A percentile compares a stretch with the other conserved stretches of the same genome.
Conservation (phyloP, 2,888 invertebrate genomes). For the Sepiola atlantica region DNA sequence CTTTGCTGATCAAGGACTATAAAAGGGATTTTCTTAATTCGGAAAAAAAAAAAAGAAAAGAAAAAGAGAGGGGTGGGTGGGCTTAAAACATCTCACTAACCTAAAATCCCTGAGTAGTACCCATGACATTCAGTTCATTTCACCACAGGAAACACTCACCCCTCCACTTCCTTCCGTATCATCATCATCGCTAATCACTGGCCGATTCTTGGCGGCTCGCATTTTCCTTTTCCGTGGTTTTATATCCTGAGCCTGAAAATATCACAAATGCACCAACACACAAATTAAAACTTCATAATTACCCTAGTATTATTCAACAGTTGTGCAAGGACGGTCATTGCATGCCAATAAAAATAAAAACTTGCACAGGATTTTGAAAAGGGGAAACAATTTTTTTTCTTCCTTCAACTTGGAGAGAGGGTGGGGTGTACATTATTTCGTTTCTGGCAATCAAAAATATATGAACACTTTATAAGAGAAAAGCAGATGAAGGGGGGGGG, state of each 20-base stretch:
- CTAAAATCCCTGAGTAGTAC: slow-evolving; percentile 23
- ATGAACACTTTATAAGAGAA: no score
- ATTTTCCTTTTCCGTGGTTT: slow-evolving; percentile 42
- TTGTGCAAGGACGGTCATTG: no score
- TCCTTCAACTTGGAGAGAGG: no score
- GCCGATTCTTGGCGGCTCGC: slow-evolving; percentile 57
- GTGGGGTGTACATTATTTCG: no score
- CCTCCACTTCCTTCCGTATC: slow-evolving; percentile 58
- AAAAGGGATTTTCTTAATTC: no score
- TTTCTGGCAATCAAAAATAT: neutral
- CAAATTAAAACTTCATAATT: neutral
- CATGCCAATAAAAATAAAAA: no score
- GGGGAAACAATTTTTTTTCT: neutral
- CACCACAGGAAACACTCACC: slow-evolving; percentile 50
- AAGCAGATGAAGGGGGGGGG: neutral
- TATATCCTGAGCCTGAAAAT: slow-evolving; percentile 40
- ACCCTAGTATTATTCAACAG: neutral
- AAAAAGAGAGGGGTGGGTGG: neutral
- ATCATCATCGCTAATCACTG: slow-evolving; percentile 70
- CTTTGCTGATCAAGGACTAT: no score
- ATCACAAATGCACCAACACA: neutral
- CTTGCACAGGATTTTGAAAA: no score
- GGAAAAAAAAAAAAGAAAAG: neutral
- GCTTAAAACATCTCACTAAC: neutral
- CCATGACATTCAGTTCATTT: slow-evolving; percentile 42